These are phyloP conservation scores for Sialis fuliginosa DNA, from an alignment of 2,888 invertebrate species.

Conservation along the genomic window DNA sequence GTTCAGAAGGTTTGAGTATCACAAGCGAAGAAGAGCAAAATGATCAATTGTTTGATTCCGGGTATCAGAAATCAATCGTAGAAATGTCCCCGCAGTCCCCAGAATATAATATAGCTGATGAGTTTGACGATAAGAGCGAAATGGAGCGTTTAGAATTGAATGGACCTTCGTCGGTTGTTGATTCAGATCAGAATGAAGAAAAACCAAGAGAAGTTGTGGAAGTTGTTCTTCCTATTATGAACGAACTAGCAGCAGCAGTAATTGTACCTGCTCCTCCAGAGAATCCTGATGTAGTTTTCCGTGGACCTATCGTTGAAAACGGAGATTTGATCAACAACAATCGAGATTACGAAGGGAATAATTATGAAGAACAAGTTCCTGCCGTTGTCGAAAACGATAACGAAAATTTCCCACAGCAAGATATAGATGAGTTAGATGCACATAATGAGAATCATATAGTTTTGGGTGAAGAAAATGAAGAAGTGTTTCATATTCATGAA, in stretches of 20 bases:
- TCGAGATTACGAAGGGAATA: slow-evolving; percentile 30
- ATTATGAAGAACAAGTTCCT: slow-evolving; percentile 19
- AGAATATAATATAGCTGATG: slow-evolving; percentile 5
- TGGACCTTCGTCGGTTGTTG: slow-evolving; percentile 7
- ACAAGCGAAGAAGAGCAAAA: slow-evolving; percentile 1
- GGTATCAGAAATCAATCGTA: slow-evolving; percentile 18
- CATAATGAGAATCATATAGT: slow-evolving; percentile 8
- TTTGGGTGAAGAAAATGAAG: slow-evolving; percentile 6
- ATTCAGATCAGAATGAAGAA: slow-evolving; percentile 14
- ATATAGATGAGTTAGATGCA: slow-evolving; percentile 5
- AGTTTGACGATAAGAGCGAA: slow-evolving; percentile 2
- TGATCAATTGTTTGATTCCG: slow-evolving; percentile 16
- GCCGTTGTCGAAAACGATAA: slow-evolving; percentile 15
- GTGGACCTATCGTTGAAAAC: slow-evolving; percentile 24
- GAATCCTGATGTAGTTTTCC: slow-evolving; percentile 7
- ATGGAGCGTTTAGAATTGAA: not conserved
- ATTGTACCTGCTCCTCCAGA: slow-evolving; percentile 9
- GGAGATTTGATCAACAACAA: slow-evolving; percentile 34
- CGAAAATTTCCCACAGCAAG: slow-evolving; percentile 9
- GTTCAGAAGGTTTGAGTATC: not conserved
- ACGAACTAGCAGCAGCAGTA: not conserved
- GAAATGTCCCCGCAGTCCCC: slow-evolving; percentile 12
- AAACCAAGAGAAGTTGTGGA: slow-evolving; percentile 13
- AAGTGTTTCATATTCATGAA: slow-evolving; percentile 8
- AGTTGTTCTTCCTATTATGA: slow-evolving; percentile 9